A percentile compares a stretch with the other conserved stretches of the same genome.
These are phyloP conservation scores for Orchesellides sinensis DNA, from an alignment of 2,888 invertebrate species.

Conservation along the genomic window DNA sequence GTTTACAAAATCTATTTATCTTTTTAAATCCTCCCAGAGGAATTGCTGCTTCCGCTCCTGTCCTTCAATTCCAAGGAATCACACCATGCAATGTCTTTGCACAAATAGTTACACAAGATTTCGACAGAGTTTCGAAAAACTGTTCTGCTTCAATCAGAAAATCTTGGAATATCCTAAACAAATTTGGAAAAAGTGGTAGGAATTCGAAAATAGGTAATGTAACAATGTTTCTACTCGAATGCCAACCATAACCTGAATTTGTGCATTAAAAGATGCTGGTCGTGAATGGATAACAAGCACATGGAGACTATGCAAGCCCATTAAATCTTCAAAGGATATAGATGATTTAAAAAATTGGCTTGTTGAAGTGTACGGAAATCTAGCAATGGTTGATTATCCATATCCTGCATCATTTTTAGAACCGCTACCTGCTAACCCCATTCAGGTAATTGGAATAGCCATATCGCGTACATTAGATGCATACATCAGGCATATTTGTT, in stretches of 20 bases:
- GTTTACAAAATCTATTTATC: neutral
- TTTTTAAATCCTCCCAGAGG: conserved; percentile 80
- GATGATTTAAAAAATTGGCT: conserved; percentile 84
- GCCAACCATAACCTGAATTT: neutral
- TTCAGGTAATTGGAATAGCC: conserved; percentile 78
- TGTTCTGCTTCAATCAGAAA: conserved; percentile 86
- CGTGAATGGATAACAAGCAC: conserved; percentile 83
- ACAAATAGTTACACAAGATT: conserved; percentile 89
- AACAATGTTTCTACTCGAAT: too few relatives aligned
- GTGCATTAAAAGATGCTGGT: conserved; percentile 80
- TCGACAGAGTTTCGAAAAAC: conserved; percentile 79
- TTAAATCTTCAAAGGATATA: conserved; percentile 81
- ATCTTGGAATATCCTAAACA: conserved; percentile 86
- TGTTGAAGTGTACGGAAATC: conserved; percentile 84
- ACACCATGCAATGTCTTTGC: conserved; percentile 87
- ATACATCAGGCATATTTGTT: too few relatives aligned
- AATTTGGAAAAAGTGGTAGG: conserved; percentile 79
- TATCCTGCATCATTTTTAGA: conserved; percentile 90
- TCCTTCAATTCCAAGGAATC: conserved; percentile 89
- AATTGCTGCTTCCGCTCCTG: conserved; percentile 94
- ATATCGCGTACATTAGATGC: too few relatives aligned
- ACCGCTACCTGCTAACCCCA: conserved; percentile 90
- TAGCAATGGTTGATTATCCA: conserved; percentile 98
- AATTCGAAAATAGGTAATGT: too few relatives aligned
- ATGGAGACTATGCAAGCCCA: conserved; percentile 87